phyloP scores from a whole-genome alignment of 2,888 invertebrate genomes.

The Phaonia tiefii region DNA sequence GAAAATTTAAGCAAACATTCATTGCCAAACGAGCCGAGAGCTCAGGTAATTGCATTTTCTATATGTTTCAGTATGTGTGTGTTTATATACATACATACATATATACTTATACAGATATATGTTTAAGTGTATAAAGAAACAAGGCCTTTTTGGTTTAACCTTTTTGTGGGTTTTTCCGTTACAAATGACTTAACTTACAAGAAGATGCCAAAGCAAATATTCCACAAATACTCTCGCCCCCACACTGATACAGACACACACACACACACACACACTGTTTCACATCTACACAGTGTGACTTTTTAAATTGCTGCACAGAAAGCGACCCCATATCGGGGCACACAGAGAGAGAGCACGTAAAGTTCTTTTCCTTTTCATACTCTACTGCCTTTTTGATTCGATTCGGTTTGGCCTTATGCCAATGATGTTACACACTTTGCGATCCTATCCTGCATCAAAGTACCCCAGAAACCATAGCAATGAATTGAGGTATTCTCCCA shows the following conservation, averaged over 20 bases:
- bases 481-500: constrained; percentile 15
- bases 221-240: constrained; percentile 20
- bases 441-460: neutral
- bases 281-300: constrained; percentile 42
- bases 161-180: constrained; percentile 52
- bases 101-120: neutral
- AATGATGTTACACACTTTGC: constrained; percentile 53
- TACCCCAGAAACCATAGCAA: constrained; percentile 35
- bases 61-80: neutral
- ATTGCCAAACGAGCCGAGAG: constrained; percentile 48
- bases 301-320: constrained; percentile 22
- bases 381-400: constrained; percentile 51
- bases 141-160: constrained; percentile 59
- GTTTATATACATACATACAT: no score
- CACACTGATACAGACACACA: constrained; percentile 16
- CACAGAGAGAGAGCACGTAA: constrained; percentile 47
- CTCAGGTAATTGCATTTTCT: constrained; percentile 62
- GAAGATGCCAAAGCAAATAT: constrained; percentile 57
- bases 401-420: constrained; percentile 62
- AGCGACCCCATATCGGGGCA: neutral
- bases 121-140: constrained; percentile 6
- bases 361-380: constrained; percentile 59
- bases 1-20: constrained; percentile 54
- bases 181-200: constrained; percentile 65
- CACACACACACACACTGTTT: constrained; percentile 12